Percentiles rank a stretch among this genome's conserved stretches.
Evolutionary conservation across 2,888 invertebrate genomes (phyloP).

Genomic region (Leucophenga montana): DNA sequence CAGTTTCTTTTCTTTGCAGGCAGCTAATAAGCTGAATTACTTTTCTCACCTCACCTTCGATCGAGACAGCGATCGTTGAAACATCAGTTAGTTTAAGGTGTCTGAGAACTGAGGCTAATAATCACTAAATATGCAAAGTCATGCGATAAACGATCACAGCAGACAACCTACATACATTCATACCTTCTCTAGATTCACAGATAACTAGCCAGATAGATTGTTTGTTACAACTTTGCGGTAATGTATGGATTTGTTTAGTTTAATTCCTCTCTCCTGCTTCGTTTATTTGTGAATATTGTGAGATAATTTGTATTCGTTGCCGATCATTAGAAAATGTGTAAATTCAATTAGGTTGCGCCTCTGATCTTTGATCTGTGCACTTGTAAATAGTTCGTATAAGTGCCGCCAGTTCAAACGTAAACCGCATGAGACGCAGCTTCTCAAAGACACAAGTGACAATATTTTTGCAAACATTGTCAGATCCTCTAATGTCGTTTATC

Average conservation of each 20-base stretch:
- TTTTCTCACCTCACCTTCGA: constrained; percentile 11
- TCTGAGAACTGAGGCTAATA: constrained; percentile 59
- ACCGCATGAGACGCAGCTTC: neutral
- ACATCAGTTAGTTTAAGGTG: constrained; percentile 3
- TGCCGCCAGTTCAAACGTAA: constrained; percentile 12
- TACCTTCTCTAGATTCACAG: neutral
- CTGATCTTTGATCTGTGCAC: constrained; percentile 3
- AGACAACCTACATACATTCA: constrained; percentile 46
- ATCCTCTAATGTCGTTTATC: neutral
- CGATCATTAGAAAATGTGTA: constrained; percentile 21
- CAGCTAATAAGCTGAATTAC: constrained; percentile 43
- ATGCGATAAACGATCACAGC: constrained; percentile 66
- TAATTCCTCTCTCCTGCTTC: constrained; percentile 30
- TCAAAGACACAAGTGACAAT: constrained; percentile 9
- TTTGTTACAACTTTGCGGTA: constrained; percentile 12
- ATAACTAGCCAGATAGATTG: constrained; percentile 4
- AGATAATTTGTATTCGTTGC: constrained; percentile 10
- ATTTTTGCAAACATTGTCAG: constrained; percentile 18
- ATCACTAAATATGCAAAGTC: constrained; percentile 70
- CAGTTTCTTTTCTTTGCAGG: constrained; percentile 4
- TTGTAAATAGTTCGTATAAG: neutral
- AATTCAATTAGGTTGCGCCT: constrained; percentile 18
- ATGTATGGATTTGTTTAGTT: neutral
- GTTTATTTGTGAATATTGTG: constrained; percentile 33
- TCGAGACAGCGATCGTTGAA: neutral